Conservation (phyloP, 2,797 vertebrate genomes). For the Prionace glauca region DNA sequence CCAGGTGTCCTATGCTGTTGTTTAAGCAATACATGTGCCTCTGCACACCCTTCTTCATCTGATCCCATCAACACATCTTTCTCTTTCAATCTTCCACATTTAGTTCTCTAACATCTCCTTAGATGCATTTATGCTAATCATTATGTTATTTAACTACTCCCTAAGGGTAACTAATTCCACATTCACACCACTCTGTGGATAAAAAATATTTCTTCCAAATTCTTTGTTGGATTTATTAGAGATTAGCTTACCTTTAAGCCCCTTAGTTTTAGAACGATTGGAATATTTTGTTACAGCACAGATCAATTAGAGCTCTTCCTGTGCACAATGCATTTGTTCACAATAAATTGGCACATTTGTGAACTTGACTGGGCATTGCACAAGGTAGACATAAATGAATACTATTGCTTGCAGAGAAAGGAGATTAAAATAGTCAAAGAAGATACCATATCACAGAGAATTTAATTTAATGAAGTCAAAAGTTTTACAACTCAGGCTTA, state of each 20-base stretch:
- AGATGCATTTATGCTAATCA: no score
- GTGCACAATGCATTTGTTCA: neutral
- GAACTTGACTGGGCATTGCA: neutral
- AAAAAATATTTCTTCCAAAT: neutral
- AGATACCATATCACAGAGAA: slow-evolving; percentile 60
- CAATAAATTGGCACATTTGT: neutral
- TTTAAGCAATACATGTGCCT: neutral
- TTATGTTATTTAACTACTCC: no score
- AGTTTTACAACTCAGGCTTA: slow-evolving; percentile 59
- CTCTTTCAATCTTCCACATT: neutral
- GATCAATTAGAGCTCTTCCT: neutral
- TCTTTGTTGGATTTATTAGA: neutral
- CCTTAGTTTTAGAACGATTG: neutral
- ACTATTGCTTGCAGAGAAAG: neutral
- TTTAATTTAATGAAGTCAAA: slow-evolving; percentile 82
- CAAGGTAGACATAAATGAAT: slow-evolving; percentile 17
- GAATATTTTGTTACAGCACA: neutral
- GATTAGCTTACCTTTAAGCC: neutral
- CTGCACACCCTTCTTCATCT: neutral
- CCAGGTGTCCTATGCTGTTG: neutral
- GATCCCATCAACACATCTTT: neutral
- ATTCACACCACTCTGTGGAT: no score
- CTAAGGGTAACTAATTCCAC: no score
- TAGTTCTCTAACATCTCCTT: neutral
- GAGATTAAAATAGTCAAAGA: slow-evolving; percentile 17